These are phyloP conservation scores for Labroides dimidiatus DNA, from an alignment of 2,797 vertebrate genomes.

Conservation along the genomic window DNA sequence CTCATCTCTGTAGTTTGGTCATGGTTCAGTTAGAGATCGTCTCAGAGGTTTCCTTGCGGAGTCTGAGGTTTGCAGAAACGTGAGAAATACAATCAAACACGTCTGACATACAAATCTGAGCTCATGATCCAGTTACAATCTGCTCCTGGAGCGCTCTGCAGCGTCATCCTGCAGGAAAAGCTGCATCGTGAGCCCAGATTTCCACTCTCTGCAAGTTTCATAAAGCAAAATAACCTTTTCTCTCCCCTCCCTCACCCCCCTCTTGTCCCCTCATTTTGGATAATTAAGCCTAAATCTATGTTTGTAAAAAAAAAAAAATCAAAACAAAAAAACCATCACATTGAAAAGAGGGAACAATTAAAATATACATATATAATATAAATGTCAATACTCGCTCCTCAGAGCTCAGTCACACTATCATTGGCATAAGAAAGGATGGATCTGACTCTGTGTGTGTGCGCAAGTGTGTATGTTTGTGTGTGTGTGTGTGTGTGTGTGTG, in stretches of 20 bases:
- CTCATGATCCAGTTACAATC: background rate
- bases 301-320: constrained; percentile 69
- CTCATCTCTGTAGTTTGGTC: too few species aligned
- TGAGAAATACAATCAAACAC: background rate
- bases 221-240: constrained; percentile 37
- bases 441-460: constrained; percentile 13
- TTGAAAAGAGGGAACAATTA: constrained; percentile 83
- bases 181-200: background rate
- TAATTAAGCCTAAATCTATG: constrained; percentile 57
- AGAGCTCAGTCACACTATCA: constrained; percentile 76
- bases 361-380: constrained; percentile 80
- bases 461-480: background rate
- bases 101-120: background rate
- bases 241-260: background rate
- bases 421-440: constrained; percentile 80
- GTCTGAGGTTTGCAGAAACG: background rate
- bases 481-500: constrained; percentile 23
- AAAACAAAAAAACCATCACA: constrained; percentile 73
- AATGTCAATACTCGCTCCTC: constrained; percentile 80
- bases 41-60: background rate
- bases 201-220: background rate
- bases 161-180: too few species aligned
- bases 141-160: background rate
- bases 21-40: background rate
- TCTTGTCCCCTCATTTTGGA: background rate